Conservation (phyloP, 2,797 vertebrate genomes). For the Linurgus olivaceus region DNA sequence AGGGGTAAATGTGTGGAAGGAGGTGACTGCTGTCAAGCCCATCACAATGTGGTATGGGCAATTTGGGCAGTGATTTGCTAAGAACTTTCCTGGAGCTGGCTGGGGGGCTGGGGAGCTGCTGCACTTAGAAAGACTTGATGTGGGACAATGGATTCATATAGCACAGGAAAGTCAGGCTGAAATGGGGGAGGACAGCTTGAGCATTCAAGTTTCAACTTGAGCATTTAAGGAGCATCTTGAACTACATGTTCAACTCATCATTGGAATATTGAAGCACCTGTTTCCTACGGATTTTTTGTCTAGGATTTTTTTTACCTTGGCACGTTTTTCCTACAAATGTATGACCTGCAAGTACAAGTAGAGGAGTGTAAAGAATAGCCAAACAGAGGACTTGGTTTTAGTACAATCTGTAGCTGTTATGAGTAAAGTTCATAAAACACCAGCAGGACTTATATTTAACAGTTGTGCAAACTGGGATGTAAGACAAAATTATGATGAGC, state of each 20-base stretch:
- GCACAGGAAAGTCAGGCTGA: neutral
- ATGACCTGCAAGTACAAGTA: neutral
- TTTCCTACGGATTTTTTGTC: neutral
- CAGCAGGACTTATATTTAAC: neutral
- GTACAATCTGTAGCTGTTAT: neutral
- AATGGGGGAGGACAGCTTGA: neutral
- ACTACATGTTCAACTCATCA: neutral
- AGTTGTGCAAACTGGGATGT: neutral
- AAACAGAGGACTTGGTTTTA: neutral
- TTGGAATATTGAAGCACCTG: neutral
- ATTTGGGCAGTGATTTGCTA: neutral
- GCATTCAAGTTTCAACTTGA: neutral
- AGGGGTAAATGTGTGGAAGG: neutral
- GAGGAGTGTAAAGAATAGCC: neutral
- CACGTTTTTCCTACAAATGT: neutral
- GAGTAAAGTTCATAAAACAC: constrained; percentile 2
- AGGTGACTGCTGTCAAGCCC: neutral
- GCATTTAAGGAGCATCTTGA: neutral
- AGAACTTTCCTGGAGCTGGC: neutral
- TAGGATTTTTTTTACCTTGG: neutral
- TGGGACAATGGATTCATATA: fast-evolving
- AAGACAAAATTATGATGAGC: neutral
- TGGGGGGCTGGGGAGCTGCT: neutral
- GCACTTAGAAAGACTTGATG: neutral
- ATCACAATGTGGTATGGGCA: no score